These are phyloP conservation scores for Ernsta delagoae DNA, from an alignment of 2,888 invertebrate species.

Conservation along the genomic window DNA sequence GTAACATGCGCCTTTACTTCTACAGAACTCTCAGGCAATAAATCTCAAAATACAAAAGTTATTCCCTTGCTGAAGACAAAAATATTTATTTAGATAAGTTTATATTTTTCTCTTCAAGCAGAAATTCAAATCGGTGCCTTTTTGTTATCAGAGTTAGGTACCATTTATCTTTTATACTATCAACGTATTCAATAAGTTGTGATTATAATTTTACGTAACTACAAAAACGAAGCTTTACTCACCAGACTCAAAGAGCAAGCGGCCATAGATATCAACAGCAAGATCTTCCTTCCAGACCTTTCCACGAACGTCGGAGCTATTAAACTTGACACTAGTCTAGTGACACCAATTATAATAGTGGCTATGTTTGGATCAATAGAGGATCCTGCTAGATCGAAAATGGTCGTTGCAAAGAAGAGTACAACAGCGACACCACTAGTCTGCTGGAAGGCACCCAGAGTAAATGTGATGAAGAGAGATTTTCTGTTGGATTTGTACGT, in stretches of 20 bases:
- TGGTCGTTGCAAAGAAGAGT: conserved; percentile 54
- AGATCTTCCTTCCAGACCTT: conserved; percentile 52
- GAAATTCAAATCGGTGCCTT: no score
- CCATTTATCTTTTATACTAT: no score
- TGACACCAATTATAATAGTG: conserved; percentile 53
- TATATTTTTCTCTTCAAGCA: no score
- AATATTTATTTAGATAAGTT: no score
- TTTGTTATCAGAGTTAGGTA: no score
- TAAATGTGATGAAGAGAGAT: conserved; percentile 52
- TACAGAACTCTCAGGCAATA: no score
- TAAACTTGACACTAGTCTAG: conserved; percentile 49
- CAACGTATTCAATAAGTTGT: no score
- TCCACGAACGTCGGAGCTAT: conserved; percentile 55
- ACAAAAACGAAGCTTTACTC: conserved; percentile 24
- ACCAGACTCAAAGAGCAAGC: conserved; percentile 50
- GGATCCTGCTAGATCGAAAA: conserved; percentile 54
- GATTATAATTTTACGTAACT: no score
- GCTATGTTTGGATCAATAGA: conserved; percentile 53
- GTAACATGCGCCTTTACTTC: no score
- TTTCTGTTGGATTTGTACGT: conserved; percentile 53
- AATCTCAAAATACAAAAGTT: no score
- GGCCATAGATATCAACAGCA: conserved; percentile 53
- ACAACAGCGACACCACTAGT: conserved; percentile 54
- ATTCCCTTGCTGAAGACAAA: no score
- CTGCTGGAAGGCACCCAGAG: conserved; percentile 52